Evolutionary conservation across 2,113 vertebrate genomes (phyloP), one percentile per base, ranked within the genome.

Genomic region (Trogon surrucura): DNA sequence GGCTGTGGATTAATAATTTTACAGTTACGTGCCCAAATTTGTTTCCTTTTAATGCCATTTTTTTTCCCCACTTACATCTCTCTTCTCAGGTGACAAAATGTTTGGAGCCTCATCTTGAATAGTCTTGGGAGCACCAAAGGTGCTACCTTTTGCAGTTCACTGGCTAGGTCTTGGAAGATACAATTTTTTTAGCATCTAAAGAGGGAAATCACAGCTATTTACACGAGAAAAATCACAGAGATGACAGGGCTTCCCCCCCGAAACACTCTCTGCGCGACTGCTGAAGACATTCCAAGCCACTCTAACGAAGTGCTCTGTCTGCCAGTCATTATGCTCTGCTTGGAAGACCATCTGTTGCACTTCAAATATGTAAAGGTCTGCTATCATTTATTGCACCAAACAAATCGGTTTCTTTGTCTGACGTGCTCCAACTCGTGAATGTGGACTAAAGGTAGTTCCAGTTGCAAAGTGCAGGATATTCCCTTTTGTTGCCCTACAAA

Each of bases 321-420:
- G 97, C 93, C 95, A 96, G 94, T 95, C 96, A 92, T 91, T 93
- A 27, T 95, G 96, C 96, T 95, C 89, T 79, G 91, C 95, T 91
- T 95, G 89, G 67, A 92, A 73, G 93, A 67, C 94, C 96, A 95
- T 97, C 96, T 97, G 96, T 95, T 97, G 93, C 94, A 93, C 89
- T 91, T 96, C 97, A 96, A 64, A 95, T 65, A 92, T 41, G 44
- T 71, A 85, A 95, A 95, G 96, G 81, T 94, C 89, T 96, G 82
- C 81, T 80, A 73, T 91, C 74, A 79, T 69, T 93, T 94, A 73
- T 66, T 89, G 94, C 94, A 85, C 85, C 78, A 95, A 96, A 95
- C 88, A 96, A 78, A 89, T 71, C 60, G 8, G 9, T 73, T 65
- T 50, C 89, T 95, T 95, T 87, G 81, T 94, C 86, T 92, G 73